A percentile compares a stretch with the other conserved stretches of the same genome.
phyloP scores from a whole-genome alignment of 2,113 vertebrate genomes.

The Trochalopteron elliotii region DNA sequence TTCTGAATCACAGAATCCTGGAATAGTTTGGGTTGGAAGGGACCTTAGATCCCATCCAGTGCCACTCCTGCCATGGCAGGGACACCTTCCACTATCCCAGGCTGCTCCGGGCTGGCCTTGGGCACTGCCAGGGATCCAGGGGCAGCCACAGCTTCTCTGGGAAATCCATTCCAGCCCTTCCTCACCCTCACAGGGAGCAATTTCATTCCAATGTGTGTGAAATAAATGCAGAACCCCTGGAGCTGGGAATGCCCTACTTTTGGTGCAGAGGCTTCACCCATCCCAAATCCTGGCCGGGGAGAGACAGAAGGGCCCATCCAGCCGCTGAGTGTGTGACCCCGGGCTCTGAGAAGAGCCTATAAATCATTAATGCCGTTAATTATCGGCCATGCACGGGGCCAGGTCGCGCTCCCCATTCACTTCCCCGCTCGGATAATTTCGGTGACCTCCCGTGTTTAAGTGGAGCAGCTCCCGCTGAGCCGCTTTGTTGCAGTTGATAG shows the following conservation, averaged over 20 bases:
- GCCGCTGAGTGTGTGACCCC: rapidly evolving
- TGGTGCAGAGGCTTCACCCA: background rate
- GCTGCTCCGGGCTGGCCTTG: no score
- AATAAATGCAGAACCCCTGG: rapidly evolving
- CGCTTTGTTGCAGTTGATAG: constrained; percentile 51
- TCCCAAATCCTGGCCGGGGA: background rate
- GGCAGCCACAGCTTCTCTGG: no score
- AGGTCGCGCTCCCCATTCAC: background rate
- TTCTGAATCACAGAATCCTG: no score
- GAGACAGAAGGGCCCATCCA: background rate
- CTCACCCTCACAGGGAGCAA: no score
- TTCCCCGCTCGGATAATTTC: background rate
- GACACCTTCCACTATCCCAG: no score
- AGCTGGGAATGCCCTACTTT: rapidly evolving
- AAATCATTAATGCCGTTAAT: background rate
- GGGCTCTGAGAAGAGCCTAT: background rate
- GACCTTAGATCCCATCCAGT: no score
- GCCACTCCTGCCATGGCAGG: no score
- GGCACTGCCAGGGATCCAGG: no score
- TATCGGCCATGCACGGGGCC: background rate
- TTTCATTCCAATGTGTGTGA: no score
- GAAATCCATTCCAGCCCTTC: no score
- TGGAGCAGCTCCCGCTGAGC: constrained; percentile 26
- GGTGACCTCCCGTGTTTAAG: constrained; percentile 1
- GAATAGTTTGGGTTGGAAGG: no score